A percentile compares a stretch with the other conserved stretches of the same genome.
These are phyloP conservation scores for Ashinkailepas kermadecensis DNA, from an alignment of 2,888 invertebrate species.

Conservation along the genomic window DNA sequence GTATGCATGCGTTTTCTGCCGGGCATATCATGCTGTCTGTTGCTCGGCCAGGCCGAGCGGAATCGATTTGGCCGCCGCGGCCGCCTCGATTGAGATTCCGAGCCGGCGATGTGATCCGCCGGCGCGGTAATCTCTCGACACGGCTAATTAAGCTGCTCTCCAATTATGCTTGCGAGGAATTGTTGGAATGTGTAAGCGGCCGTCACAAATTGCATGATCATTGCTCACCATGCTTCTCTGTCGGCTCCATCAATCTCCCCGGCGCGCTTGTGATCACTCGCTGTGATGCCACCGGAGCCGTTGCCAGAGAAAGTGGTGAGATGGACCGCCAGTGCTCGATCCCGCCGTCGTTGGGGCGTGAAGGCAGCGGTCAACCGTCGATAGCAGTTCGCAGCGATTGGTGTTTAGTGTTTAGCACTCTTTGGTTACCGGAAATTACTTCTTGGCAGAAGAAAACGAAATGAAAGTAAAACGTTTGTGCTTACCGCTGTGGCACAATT, in stretches of 20 bases:
- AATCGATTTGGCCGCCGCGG: not conserved
- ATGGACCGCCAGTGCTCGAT: not conserved
- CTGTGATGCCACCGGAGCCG: not conserved
- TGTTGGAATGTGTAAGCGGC: not conserved
- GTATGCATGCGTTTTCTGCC: not conserved
- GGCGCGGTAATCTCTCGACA: conserved; percentile 2
- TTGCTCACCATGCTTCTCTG: conserved; percentile 3
- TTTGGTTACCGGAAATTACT: no score
- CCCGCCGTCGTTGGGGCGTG: no score
- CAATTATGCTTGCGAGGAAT: conserved; percentile 11
- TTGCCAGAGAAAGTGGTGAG: not conserved
- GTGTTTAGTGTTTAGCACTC: no score
- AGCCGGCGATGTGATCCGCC: not conserved
- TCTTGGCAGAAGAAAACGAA: no score
- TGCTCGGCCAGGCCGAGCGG: not conserved
- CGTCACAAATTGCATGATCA: conserved; percentile 19
- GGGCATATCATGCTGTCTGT: not conserved
- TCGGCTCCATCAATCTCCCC: not conserved
- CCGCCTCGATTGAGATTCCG: not conserved
- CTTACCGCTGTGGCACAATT: no score
- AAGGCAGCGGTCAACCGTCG: no score
- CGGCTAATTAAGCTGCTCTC: conserved; percentile 17
- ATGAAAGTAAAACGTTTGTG: no score
- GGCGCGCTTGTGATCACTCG: not conserved
- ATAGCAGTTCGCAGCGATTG: no score